Evolutionary conservation across 2,888 invertebrate species (phyloP).

Genomic region (Lysandra coridon): DNA sequence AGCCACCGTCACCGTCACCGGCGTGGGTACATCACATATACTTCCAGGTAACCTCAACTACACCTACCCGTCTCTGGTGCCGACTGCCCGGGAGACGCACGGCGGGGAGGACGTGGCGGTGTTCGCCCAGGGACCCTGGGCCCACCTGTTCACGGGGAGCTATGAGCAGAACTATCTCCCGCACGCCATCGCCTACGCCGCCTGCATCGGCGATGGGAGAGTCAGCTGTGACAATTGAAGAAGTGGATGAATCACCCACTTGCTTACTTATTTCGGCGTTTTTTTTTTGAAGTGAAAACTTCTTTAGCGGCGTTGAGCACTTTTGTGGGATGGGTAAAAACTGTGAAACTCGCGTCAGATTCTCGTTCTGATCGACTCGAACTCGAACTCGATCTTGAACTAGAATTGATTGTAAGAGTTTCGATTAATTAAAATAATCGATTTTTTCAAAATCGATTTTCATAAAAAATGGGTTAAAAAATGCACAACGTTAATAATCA

Average conservation of each 20-base stretch:
- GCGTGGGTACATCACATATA: neutral
- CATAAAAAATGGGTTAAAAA: too few relatives aligned
- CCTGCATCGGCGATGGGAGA: slow-evolving; percentile 84
- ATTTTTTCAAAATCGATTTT: too few relatives aligned
- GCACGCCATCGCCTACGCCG: slow-evolving; percentile 86
- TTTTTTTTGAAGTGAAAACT: too few relatives aligned
- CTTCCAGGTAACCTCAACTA: slow-evolving; percentile 69
- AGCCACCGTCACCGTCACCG: neutral
- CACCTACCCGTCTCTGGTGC: slow-evolving; percentile 82
- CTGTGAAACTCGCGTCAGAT: too few relatives aligned
- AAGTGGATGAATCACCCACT: neutral
- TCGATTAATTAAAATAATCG: too few relatives aligned
- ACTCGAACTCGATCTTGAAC: too few relatives aligned
- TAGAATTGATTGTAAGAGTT: too few relatives aligned
- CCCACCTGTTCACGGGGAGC: slow-evolving; percentile 89
- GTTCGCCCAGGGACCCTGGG: slow-evolving; percentile 88
- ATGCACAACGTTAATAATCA: too few relatives aligned
- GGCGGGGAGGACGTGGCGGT: slow-evolving; percentile 91
- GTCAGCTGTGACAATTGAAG: slow-evolving; percentile 60
- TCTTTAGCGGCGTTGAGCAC: too few relatives aligned
- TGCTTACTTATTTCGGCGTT: neutral
- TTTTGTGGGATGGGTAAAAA: too few relatives aligned
- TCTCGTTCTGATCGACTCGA: too few relatives aligned
- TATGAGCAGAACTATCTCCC: slow-evolving; percentile 90
- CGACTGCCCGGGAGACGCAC: slow-evolving; percentile 84